Percentiles rank a stretch among this genome's conserved stretches.
Conservation (phyloP, 2,888 invertebrate genomes). For the Habroteleia sp. region DNA sequence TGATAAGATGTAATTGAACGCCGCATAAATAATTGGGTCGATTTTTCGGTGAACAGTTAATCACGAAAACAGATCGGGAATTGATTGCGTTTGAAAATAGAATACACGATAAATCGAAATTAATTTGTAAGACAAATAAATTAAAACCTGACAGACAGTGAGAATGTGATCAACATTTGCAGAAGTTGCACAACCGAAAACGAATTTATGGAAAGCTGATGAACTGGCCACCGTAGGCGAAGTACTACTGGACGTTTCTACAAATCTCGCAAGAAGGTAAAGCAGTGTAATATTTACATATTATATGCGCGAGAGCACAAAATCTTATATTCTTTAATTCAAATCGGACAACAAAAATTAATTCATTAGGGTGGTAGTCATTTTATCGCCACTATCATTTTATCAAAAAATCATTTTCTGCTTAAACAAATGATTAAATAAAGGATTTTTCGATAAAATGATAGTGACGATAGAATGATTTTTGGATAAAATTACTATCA, state of each 20-base stretch:
- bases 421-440: too few relatives aligned
- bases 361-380: too few relatives aligned
- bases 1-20: slow-evolving; percentile 14
- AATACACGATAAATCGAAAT: neutral
- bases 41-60: slow-evolving; percentile 3
- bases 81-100: neutral
- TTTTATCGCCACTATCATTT: too few relatives aligned
- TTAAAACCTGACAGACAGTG: slow-evolving; percentile 16
- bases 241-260: slow-evolving; percentile 91
- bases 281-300: slow-evolving; percentile 80
- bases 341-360: too few relatives aligned
- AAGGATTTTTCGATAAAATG: too few relatives aligned
- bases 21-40: too few relatives aligned
- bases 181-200: slow-evolving; percentile 91
- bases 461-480: too few relatives aligned
- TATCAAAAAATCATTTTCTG: too few relatives aligned
- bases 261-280: slow-evolving; percentile 91
- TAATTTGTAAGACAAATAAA: slow-evolving; percentile 11
- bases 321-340: too few relatives aligned
- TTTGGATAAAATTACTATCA: too few relatives aligned
- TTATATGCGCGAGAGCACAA: too few relatives aligned
- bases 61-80: neutral
- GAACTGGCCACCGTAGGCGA: slow-evolving; percentile 93
- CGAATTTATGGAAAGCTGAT: slow-evolving; percentile 90
- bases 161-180: slow-evolving; percentile 67